These are phyloP conservation scores for Gymnocheta viridis DNA, from an alignment of 2,888 invertebrate species.

Conservation along the genomic window DNA sequence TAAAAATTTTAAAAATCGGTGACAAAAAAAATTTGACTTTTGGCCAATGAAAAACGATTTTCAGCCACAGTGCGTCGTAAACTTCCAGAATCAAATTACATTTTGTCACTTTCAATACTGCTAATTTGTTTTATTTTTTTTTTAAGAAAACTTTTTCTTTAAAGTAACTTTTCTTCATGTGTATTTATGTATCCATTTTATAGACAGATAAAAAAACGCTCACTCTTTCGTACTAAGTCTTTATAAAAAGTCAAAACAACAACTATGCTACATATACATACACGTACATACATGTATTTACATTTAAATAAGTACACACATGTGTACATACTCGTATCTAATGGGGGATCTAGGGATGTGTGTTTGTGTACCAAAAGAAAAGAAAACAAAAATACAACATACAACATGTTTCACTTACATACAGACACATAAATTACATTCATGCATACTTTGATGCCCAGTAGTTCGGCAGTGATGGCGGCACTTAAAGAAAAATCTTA, in stretches of 20 bases:
- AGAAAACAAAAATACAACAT: constrained; percentile 43
- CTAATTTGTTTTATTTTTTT: no score
- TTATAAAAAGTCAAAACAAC: constrained; percentile 16
- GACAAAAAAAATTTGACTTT: no score
- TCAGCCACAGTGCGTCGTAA: no score
- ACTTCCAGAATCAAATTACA: no score
- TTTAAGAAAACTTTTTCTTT: no score
- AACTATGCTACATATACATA: constrained; percentile 1
- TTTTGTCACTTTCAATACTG: no score
- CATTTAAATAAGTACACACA: not conserved
- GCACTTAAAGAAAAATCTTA: not conserved
- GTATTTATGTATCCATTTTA: not conserved
- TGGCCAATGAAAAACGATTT: no score
- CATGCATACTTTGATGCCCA: not conserved
- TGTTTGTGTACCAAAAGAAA: constrained; percentile 31
- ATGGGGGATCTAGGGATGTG: constrained; percentile 50
- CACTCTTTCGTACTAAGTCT: not conserved
- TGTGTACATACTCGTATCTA: constrained; percentile 1
- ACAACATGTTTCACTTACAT: constrained; percentile 51
- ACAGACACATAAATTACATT: not conserved
- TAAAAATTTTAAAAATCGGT: no score
- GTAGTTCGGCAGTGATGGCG: not conserved
- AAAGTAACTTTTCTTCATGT: not conserved
- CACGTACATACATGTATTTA: not conserved
- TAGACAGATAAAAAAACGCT: not conserved